phyloP scores from a whole-genome alignment of 2,113 vertebrate species.

The Crocuta crocuta region DNA sequence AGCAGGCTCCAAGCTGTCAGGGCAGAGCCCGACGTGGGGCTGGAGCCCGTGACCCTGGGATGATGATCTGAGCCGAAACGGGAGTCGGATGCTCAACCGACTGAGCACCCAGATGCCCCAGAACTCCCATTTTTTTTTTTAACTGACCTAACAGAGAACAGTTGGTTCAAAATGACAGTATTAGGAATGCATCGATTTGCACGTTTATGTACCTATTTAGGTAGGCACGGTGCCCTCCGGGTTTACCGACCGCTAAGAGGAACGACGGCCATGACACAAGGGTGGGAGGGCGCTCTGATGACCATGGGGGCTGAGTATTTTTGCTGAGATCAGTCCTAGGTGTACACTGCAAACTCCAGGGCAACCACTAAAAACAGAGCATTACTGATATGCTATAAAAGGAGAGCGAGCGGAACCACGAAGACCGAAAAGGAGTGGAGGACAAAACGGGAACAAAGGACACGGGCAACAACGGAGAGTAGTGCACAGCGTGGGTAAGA shows the following conservation, averaged over 20 bases:
- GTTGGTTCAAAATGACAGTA: too few species aligned
- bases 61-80: not conserved
- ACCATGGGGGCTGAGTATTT: fast-evolving
- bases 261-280: too few species aligned
- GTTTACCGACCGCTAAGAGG: too few species aligned
- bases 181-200: not conserved
- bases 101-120: not conserved
- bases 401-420: too few species aligned
- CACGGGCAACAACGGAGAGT: not conserved
- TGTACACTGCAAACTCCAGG: not conserved
- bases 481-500: not conserved
- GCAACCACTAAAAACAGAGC: not conserved
- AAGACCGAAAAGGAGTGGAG: not conserved
- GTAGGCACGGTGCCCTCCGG: not conserved
- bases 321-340: not conserved
- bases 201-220: fast-evolving
- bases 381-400: not conserved
- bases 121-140: not conserved
- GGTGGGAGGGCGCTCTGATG: not conserved
- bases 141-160: not conserved
- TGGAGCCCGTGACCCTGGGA: not conserved
- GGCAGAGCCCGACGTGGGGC: not conserved
- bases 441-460: not conserved
- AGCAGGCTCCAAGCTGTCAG: not conserved
- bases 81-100: not conserved